Conservation (phyloP, 2,888 invertebrate species). For the Hesperia comma region DNA sequence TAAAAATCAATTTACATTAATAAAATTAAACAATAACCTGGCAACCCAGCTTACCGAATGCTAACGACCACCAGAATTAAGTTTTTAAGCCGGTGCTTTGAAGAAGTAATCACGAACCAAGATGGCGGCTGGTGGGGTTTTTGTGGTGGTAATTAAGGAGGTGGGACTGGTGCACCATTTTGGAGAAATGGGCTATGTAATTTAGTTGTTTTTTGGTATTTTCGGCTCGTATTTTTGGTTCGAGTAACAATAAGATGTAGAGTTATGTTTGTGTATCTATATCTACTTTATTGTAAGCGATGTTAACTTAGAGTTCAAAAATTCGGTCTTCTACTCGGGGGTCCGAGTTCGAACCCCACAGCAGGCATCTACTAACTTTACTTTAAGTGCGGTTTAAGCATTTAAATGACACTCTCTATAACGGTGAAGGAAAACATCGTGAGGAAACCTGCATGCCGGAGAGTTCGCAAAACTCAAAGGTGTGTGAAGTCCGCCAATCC, state of each 20-base stretch:
- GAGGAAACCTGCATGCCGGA: too few relatives aligned
- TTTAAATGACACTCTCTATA: too few relatives aligned
- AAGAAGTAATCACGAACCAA: conserved; percentile 47
- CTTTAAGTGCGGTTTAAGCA: too few relatives aligned
- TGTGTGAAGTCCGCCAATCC: too few relatives aligned
- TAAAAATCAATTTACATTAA: neutral
- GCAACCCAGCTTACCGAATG: conserved; percentile 39
- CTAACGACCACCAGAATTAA: conserved; percentile 65
- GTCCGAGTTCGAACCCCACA: too few relatives aligned
- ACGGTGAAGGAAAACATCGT: too few relatives aligned
- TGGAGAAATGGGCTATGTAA: conserved; percentile 27
- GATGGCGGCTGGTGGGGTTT: conserved; percentile 50
- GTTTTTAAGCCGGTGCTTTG: conserved; percentile 60
- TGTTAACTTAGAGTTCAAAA: too few relatives aligned
- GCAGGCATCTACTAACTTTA: too few relatives aligned
- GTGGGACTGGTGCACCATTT: conserved; percentile 34
- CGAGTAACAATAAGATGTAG: neutral
- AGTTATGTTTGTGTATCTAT: neutral
- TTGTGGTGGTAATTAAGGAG: conserved; percentile 53
- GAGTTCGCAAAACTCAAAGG: too few relatives aligned
- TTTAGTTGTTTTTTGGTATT: conserved; percentile 4
- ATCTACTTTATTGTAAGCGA: too few relatives aligned
- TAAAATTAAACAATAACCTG: neutral
- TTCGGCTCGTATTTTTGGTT: neutral
- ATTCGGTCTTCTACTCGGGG: too few relatives aligned